Evolutionary conservation across 2,797 vertebrate species (phyloP), one percentile per base, ranked within the genome.

Genomic region (Tenualosa ilisha): DNA sequence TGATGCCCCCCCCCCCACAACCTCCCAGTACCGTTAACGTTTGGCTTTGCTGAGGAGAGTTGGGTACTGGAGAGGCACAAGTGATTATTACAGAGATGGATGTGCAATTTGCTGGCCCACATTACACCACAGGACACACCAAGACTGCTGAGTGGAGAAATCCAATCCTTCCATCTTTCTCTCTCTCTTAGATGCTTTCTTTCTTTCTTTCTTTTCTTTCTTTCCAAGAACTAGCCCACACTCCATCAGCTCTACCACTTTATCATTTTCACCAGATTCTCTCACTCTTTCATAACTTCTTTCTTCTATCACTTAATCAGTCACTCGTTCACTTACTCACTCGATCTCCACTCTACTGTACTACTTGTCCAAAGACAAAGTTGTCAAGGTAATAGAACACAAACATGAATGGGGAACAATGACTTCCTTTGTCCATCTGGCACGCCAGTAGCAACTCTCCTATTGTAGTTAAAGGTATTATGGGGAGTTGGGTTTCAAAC

Each of bases 41-140:
- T 54, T 81, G 84, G 72, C 83, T 84, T n/a, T 75, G 15, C 61
- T 22, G 61, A 11, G 72, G 37, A 72, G 37, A 40, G n/a, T 65
- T 20, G 20, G 46, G 65, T 72, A 17, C 37, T 43, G 50, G 46
- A 72, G 84, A 83, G 87, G 85, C 81, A 59, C 84, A 85, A 87
- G 85, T 84, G 86, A 88, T 89, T 88, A 89, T 89, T 87, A 88
- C 63, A 83, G 83, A 83, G 84, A 88, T 79, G 72, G 86, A 87
- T 83, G 79, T 86, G 79, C 86, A 83, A 87, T 89, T 88, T 88
- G 86, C 83, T 86, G 83, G 87, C 86, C 86, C 87, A 86, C 65
- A 85, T 84, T 61, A 59, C 63, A 86, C 82, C 82, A 84, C 79
- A 85, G 85, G 63, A 85, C 84, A 81, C 31, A 56, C 17, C 17